These are phyloP conservation scores for Craniophora ligustri DNA, from an alignment of 2,888 invertebrate genomes.

Conservation along the genomic window DNA sequence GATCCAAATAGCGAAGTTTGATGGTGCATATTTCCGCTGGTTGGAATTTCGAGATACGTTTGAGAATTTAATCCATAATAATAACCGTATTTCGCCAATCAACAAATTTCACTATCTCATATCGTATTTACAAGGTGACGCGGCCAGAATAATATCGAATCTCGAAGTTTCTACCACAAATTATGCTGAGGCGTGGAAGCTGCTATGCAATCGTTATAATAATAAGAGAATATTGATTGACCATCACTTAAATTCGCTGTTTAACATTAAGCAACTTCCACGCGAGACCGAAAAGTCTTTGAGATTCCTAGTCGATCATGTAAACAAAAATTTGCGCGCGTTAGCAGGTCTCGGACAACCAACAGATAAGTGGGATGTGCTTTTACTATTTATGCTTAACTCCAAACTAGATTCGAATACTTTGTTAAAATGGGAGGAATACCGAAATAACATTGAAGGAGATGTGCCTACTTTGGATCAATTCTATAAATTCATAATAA, in stretches of 20 bases:
- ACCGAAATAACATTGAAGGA: no score
- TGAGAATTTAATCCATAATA: conserved; percentile 45
- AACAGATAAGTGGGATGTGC: conserved; percentile 32
- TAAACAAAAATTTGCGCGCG: conserved; percentile 47
- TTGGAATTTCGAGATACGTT: conserved; percentile 48
- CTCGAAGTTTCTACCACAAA: conserved; percentile 34
- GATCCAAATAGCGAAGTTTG: conserved; percentile 48
- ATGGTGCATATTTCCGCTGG: conserved; percentile 49
- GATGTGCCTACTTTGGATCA: no score
- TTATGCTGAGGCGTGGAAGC: conserved; percentile 4
- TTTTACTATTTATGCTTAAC: conserved; percentile 43
- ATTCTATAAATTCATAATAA: no score
- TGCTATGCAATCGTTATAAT: conserved; percentile 12
- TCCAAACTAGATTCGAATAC: no score
- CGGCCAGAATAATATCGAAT: conserved; percentile 39
- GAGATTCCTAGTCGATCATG: conserved; percentile 39
- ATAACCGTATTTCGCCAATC: conserved; percentile 33
- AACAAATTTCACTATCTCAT: conserved; percentile 26
- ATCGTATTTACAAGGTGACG: conserved; percentile 44
- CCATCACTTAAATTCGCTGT: conserved; percentile 38
- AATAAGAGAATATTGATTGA: conserved; percentile 25
- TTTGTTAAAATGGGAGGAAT: no score
- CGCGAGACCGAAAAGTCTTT: conserved; percentile 36
- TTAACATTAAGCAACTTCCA: conserved; percentile 23
- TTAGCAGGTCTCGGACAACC: conserved; percentile 39